These are phyloP conservation scores for Congeria kusceri DNA, from an alignment of 2,888 invertebrate species.

Conservation along the genomic window DNA sequence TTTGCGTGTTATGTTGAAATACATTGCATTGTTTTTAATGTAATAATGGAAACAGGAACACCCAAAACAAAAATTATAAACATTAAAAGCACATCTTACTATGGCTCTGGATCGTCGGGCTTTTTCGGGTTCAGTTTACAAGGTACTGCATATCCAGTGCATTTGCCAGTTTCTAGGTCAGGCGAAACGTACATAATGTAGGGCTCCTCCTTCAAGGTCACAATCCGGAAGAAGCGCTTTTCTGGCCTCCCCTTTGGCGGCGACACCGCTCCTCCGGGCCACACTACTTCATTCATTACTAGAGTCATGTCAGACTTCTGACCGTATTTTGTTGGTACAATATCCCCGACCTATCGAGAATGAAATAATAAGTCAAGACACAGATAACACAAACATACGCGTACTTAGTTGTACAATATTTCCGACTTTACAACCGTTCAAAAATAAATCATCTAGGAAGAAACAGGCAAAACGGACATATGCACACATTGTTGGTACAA, in stretches of 20 bases:
- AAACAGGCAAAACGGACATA: too few species aligned
- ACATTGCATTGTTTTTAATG: too few species aligned
- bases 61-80: constrained; percentile 17
- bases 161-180: constrained; percentile 85
- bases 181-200: constrained; percentile 98
- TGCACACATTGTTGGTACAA: too few species aligned
- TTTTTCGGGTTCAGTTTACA: constrained; percentile 64
- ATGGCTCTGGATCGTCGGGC: constrained; percentile 33
- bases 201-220: constrained; percentile 97
- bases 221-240: constrained; percentile 95
- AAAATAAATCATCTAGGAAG: too few species aligned
- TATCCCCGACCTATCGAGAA: constrained; percentile 94
- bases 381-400: too few species aligned
- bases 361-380: too few species aligned
- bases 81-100: constrained; percentile 23
- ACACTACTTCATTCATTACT: constrained; percentile 98
- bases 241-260: constrained; percentile 99
- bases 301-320: constrained; percentile 89
- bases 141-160: constrained; percentile 68
- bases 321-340: constrained; percentile 86
- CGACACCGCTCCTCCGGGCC: constrained; percentile 98
- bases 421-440: too few species aligned
- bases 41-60: too few species aligned
- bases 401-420: too few species aligned
- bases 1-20: too few species aligned